Conservation (phyloP, 2,113 vertebrate species). For the Sander vitreus region DNA sequence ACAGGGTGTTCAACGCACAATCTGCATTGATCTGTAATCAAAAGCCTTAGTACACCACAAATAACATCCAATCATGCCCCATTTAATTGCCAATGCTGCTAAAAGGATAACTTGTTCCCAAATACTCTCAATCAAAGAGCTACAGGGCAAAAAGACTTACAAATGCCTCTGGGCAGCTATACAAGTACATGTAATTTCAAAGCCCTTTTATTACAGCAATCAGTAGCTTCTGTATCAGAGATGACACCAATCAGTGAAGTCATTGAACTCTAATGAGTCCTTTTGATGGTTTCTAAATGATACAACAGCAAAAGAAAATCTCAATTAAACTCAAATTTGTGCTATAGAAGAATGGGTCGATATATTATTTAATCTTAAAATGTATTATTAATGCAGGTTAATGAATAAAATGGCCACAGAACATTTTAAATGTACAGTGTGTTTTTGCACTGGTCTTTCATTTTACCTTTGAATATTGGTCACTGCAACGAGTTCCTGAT, state of each 20-base stretch:
- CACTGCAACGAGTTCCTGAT: conserved; percentile 1
- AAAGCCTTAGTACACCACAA: conserved; percentile 6
- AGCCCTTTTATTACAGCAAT: conserved; percentile 17
- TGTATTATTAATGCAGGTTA: conserved; percentile 75
- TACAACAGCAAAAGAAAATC: conserved; percentile 52
- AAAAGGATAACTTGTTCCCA: conserved; percentile 23
- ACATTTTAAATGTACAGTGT: conserved; percentile 28
- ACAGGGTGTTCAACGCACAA: too few species aligned
- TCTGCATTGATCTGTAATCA: conserved; percentile 38
- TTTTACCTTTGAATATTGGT: neutral
- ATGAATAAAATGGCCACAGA: conserved; percentile 54
- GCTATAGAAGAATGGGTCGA: conserved; percentile 36
- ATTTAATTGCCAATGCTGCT: neutral
- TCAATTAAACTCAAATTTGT: conserved; percentile 67
- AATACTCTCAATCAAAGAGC: conserved; percentile 22
- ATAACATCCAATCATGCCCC: conserved; percentile 10
- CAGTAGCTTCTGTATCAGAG: conserved; percentile 26
- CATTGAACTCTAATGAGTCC: conserved; percentile 30
- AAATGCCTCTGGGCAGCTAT: conserved; percentile 8
- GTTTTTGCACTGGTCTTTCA: neutral
- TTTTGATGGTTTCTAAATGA: conserved; percentile 60
- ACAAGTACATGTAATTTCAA: neutral
- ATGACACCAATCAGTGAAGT: conserved; percentile 26
- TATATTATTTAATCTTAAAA: conserved; percentile 68
- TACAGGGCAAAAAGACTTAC: neutral